Conservation (phyloP, 2,888 invertebrate genomes). For the Eilema caniola region DNA sequence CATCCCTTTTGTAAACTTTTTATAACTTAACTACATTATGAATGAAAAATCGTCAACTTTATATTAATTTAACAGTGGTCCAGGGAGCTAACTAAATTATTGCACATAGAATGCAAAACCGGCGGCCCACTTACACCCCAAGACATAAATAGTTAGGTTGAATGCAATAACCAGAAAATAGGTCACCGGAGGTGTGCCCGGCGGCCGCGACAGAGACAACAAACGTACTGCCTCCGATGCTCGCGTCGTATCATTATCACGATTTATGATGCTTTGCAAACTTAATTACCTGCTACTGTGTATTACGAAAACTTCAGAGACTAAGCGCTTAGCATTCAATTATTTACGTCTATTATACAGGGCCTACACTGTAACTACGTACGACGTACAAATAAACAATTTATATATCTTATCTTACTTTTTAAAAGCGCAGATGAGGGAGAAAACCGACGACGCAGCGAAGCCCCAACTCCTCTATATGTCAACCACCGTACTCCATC, state of each 20-base stretch:
- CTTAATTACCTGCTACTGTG: constrained; percentile 56
- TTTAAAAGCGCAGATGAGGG: constrained; percentile 67
- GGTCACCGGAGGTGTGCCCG: constrained; percentile 86
- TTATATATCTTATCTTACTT: constrained; percentile 68
- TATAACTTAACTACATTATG: constrained; percentile 20
- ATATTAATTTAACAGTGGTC: constrained; percentile 34
- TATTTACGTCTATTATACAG: constrained; percentile 32
- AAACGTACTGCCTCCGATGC: constrained; percentile 70
- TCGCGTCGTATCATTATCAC: constrained; percentile 61
- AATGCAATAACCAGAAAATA: constrained; percentile 86
- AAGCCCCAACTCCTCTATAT: constrained; percentile 67
- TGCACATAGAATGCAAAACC: constrained; percentile 72
- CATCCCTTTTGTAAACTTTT: constrained; percentile 32
- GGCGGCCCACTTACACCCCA: constrained; percentile 77
- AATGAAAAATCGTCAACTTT: constrained; percentile 30
- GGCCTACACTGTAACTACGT: constrained; percentile 45
- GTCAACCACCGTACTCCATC: constrained; percentile 70
- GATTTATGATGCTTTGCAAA: constrained; percentile 68
- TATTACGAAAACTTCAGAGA: constrained; percentile 43
- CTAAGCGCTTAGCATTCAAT: constrained; percentile 44
- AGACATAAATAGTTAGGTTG: constrained; percentile 82
- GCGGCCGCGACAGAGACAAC: constrained; percentile 76
- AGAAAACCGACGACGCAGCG: constrained; percentile 72
- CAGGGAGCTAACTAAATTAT: constrained; percentile 55
- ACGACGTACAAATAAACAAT: constrained; percentile 57